Percentiles rank a stretch among this genome's conserved stretches.
Conservation (phyloP, 2,113 vertebrate species). For the western clawed frog (Xenopus tropicalis) region UCB_Xtro_10.0 CM004451.2:50079501-50080000, state of each 20-base stretch:
- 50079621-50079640: no score
- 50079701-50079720: no score
- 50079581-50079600: no score
- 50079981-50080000: not conserved
- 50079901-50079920: not conserved
- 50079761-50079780: slow-evolving; percentile 30
- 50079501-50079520: no score
- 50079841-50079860: not conserved
- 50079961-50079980: not conserved
- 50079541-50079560: no score
- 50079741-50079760: slow-evolving; percentile 18
- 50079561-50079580: no score
- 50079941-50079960: not conserved
- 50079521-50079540: no score
- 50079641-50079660: no score
- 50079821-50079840: not conserved
- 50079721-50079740: slow-evolving; percentile 6
- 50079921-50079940: not conserved
- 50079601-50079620: no score
- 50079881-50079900: not conserved
- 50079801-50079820: not conserved
- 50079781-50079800: slow-evolving; percentile 37
- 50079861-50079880: not conserved
- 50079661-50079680: no score
- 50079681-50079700: no score